These are phyloP conservation scores for Microcebus griseorufus DNA, from an alignment of 2,113 vertebrate genomes.

Conservation along the genomic window DNA sequence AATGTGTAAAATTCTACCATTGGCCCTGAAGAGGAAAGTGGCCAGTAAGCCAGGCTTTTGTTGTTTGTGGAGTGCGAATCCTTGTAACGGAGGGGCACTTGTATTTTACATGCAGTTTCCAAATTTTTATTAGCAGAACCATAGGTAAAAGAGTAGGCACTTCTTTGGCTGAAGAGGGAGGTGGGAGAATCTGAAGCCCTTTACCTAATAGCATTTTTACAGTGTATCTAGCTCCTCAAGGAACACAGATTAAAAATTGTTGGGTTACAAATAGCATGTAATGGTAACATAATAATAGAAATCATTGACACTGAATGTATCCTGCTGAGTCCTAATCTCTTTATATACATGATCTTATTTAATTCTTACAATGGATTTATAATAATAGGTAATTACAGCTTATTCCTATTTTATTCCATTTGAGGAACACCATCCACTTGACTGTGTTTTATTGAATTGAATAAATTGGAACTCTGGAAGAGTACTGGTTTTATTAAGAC, in stretches of 20 bases:
- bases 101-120: background rate
- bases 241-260: background rate
- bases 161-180: background rate
- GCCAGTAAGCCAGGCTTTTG: background rate
- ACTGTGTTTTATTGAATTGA: slow-evolving; percentile 12
- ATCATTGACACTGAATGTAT: background rate
- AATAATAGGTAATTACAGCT: background rate
- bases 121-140: background rate
- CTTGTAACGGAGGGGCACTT: background rate
- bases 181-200: background rate
- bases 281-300: background rate
- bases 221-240: background rate
- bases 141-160: background rate
- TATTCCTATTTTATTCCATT: slow-evolving; percentile 30
- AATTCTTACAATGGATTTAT: background rate
- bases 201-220: slow-evolving; percentile 3
- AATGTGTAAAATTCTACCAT: slow-evolving; percentile 29
- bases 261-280: background rate
- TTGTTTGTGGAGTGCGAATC: background rate
- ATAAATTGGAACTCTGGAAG: slow-evolving; percentile 26
- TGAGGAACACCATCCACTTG: background rate
- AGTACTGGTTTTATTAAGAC: slow-evolving; percentile 32
- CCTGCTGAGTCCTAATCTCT: background rate
- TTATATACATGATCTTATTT: background rate
- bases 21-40: background rate